A percentile compares a stretch with the other conserved stretches of the same genome.
phyloP scores from a whole-genome alignment of 2,888 invertebrate species.

The Lycocerus yunnanus region DNA sequence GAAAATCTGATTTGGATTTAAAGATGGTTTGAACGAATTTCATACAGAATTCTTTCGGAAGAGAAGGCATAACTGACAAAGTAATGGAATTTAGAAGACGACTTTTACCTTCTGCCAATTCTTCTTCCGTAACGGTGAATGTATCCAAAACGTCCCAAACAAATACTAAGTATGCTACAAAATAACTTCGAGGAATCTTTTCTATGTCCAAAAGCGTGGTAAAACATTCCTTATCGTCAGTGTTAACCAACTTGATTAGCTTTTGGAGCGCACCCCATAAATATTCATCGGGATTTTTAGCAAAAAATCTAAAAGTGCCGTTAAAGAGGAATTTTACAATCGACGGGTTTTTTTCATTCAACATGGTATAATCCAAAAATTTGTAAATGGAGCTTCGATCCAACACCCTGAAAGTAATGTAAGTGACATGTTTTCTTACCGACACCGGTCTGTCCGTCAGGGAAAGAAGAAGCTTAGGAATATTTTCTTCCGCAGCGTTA shows the following conservation, averaged over 20 bases:
- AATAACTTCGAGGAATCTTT: conserved; percentile 1
- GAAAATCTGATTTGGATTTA: not conserved
- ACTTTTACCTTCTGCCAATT: not conserved
- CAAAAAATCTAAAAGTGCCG: conserved; percentile 8
- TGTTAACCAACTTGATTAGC: not conserved
- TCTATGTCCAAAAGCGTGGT: conserved; percentile 1
- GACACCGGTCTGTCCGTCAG: conserved; percentile 19
- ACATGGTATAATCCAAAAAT: conserved; percentile 1
- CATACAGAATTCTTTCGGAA: conserved; percentile 6
- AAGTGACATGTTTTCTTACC: conserved; percentile 23
- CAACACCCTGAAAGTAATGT: conserved; percentile 11
- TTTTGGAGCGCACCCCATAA: conserved; percentile 7
- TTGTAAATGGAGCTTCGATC: not conserved
- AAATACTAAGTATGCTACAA: not conserved
- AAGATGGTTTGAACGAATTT: conserved; percentile 1
- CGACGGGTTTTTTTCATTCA: conserved; percentile 18
- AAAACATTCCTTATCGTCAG: conserved; percentile 14
- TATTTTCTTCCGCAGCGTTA: conserved; percentile 7
- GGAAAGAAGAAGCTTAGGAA: not conserved
- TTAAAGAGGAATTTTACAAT: conserved; percentile 16
- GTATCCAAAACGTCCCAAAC: conserved; percentile 3
- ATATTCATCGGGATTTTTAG: conserved; percentile 10
- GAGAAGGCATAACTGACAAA: not conserved
- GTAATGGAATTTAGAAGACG: not conserved
- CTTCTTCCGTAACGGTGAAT: not conserved